A percentile compares a stretch with the other conserved stretches of the same genome.
Conservation (phyloP, 2,888 invertebrate genomes). For the Apamea anceps region DNA sequence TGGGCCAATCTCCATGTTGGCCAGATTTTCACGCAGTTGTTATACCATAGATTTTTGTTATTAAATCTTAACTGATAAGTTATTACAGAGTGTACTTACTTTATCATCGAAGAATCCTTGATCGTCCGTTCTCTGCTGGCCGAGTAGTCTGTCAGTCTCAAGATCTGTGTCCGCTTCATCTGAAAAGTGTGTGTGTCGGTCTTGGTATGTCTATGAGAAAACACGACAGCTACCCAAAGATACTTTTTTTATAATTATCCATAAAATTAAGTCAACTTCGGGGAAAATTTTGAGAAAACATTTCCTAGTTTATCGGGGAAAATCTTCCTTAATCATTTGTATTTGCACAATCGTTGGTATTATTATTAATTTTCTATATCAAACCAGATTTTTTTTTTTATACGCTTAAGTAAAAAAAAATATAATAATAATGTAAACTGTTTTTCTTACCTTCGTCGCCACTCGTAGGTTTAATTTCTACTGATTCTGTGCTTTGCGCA, state of each 20-base stretch:
- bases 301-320: not conserved
- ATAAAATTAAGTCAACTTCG: not conserved
- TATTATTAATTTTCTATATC: too few species aligned
- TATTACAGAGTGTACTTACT: slow-evolving; percentile 79
- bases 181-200: slow-evolving; percentile 68
- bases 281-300: not conserved
- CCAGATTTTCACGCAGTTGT: not conserved
- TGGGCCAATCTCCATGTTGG: not conserved
- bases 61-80: not conserved
- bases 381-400: too few species aligned
- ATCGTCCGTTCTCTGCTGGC: slow-evolving; percentile 98
- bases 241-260: not conserved
- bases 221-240: not conserved
- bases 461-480: slow-evolving; percentile 91
- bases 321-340: too few species aligned
- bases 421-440: not conserved
- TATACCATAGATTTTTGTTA: not conserved
- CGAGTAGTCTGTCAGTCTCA: slow-evolving; percentile 98
- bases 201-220: not conserved
- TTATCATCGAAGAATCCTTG: slow-evolving; percentile 98
- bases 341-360: too few species aligned
- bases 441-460: slow-evolving; percentile 90
- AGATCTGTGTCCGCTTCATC: slow-evolving; percentile 99
- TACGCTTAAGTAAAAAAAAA: too few species aligned
- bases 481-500: slow-evolving; percentile 91